Base-by-base conservation (phyloP, 2,113 vertebrate species). In the Hystrix cristata region DNA sequence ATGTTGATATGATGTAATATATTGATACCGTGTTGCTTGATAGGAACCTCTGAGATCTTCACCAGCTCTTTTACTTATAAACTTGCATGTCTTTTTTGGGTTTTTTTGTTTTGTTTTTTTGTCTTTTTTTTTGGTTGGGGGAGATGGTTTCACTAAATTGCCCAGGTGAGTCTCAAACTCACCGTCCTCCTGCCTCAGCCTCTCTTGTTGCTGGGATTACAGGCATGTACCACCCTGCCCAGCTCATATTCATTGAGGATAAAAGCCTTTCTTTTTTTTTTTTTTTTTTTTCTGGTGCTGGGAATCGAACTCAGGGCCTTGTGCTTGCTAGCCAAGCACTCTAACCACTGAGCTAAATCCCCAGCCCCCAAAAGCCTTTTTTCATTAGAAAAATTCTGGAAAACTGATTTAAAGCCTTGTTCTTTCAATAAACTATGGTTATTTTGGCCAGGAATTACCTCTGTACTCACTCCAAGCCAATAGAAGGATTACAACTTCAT, bases 371-470 rank as follows among this genome's bases (percentile, higher is more conserved):
- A 87, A 79, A 65, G 11, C 4, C 60, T 57, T 74, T 64, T 38
- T 94, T 43, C 59, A 18, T 79, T 67, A 92, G 23, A 69, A 83
- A 72, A 65, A 72, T 69, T 85, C 29, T 87, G 29, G 67, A 79
- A 86, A 86, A 89, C 72, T 67, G 8, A 87, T 59, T 79, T 92
- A 78, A 95, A 96, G 27, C 7, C 48, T 81, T 88, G 72, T 86
- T 19, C 4, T 92, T 90, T 80, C 31, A 79, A 14, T 89, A 83
- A 91, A 65, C 59, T 4, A 2, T 69, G 23, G 25, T 79, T 87
- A 38, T 74, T 79, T 80, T 65, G 34, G 11, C 53, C 19, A 53
- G 23, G 21, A 92, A 87, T 51, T 84, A 29, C 23, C 38, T 93
- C 12, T 76, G n/a, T 48, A 71, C 23, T 27, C 16, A 51, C 2